Conservation (phyloP, 2,797 vertebrate genomes). For the Cichlasoma orientale region DNA sequence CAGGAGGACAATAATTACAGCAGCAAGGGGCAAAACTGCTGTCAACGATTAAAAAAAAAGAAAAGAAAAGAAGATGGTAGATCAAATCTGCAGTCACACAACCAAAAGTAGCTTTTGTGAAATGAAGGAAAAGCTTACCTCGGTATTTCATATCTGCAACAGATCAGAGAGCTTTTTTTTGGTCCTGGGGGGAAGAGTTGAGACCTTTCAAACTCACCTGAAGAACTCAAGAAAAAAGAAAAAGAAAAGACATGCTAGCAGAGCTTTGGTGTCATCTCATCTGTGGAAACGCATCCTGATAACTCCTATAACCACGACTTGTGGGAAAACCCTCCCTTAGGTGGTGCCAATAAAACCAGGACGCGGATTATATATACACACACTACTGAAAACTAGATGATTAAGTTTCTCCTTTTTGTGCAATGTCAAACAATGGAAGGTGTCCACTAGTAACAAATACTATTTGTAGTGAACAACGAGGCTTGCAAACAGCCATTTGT, state of each 20-base stretch:
- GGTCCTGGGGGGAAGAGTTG: neutral
- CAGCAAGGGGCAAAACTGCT: conserved; percentile 43
- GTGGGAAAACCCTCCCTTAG: neutral
- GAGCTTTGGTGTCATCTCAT: conserved; percentile 18
- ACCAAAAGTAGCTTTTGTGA: neutral
- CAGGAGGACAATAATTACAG: conserved; percentile 38
- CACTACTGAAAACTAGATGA: conserved; percentile 32
- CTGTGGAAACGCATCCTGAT: conserved; percentile 2
- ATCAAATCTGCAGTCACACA: conserved; percentile 2
- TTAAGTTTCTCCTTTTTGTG: conserved; percentile 44
- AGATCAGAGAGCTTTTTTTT: neutral
- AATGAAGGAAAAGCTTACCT: conserved; percentile 65
- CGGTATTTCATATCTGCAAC: conserved; percentile 59
- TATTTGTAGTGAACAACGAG: conserved; percentile 6
- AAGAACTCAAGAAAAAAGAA: conserved; percentile 7
- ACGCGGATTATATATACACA: conserved; percentile 8
- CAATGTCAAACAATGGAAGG: neutral
- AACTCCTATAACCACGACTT: neutral
- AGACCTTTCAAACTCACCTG: conserved; percentile 12
- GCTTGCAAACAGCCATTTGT: neutral
- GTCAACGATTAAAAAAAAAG: conserved; percentile 20
- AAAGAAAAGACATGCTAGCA: neutral
- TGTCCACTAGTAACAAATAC: conserved; percentile 15
- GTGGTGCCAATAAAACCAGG: conserved; percentile 27
- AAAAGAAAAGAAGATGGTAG: neutral